Conservation (phyloP, 53 echinoderm and acorn worm genomes). For the Astropecten irregularis region DNA sequence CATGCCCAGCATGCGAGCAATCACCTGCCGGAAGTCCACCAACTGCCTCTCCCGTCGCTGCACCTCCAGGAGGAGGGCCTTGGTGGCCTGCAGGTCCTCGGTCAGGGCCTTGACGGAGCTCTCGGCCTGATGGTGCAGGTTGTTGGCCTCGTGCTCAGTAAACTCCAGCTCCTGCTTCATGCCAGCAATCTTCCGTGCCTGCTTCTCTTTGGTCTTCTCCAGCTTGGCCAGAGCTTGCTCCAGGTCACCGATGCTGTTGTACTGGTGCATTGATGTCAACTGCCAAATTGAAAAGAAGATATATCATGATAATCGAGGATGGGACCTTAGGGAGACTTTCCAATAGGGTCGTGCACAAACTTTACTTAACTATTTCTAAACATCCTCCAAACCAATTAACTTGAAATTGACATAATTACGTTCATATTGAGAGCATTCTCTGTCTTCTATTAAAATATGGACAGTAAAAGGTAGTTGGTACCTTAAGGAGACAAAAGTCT, state of each 20-base stretch:
- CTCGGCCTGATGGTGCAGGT: slow-evolving; percentile 54
- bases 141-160: slow-evolving; percentile 85
- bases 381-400: too few relatives aligned
- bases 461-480: too few relatives aligned
- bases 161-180: slow-evolving; percentile 96
- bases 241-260: slow-evolving; percentile 80
- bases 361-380: too few relatives aligned
- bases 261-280: slow-evolving; percentile 76
- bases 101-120: slow-evolving; percentile 68
- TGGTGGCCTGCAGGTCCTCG: slow-evolving; percentile 88
- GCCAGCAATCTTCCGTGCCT: slow-evolving; percentile 94
- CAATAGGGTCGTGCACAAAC: too few relatives aligned
- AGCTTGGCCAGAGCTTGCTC: slow-evolving; percentile 77
- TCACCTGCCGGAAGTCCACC: slow-evolving; percentile 93
- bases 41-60: slow-evolving; percentile 87
- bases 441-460: too few relatives aligned
- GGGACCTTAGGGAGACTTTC: too few relatives aligned
- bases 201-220: slow-evolving; percentile 95
- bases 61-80: slow-evolving; percentile 75
- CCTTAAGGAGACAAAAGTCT: not conserved
- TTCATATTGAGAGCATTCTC: too few relatives aligned
- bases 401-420: too few relatives aligned
- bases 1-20: slow-evolving; percentile 95
- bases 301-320: not conserved
- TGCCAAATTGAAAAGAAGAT: slow-evolving; percentile 17